These are phyloP conservation scores for Melanerpes formicivorus DNA, from an alignment of 2,113 vertebrate genomes.

Conservation along the genomic window DNA sequence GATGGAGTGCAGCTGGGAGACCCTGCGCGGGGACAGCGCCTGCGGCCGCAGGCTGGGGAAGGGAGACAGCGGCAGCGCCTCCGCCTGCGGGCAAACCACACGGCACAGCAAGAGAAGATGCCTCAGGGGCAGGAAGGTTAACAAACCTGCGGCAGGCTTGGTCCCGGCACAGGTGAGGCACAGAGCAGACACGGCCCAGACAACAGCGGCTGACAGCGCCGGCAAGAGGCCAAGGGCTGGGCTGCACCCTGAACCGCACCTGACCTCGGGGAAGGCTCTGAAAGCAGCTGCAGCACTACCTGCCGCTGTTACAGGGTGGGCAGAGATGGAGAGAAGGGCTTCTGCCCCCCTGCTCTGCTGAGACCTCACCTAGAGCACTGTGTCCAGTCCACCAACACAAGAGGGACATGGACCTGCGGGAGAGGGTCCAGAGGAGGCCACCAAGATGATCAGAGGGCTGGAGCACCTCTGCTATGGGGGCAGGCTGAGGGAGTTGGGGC, in stretches of 20 bases:
- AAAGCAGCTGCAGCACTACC: neutral
- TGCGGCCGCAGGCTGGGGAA: constrained; percentile 89
- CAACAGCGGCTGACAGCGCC: accelerated
- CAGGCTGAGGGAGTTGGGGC: too few species aligned
- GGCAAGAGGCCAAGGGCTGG: neutral
- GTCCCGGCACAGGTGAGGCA: neutral
- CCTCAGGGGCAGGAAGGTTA: neutral
- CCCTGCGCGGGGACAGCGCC: constrained; percentile 87
- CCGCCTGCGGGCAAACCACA: constrained; percentile 73
- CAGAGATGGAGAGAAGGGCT: too few species aligned
- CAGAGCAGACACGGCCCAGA: neutral
- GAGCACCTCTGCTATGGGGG: too few species aligned
- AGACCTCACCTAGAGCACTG: too few species aligned
- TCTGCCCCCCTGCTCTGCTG: too few species aligned
- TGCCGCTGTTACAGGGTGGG: too few species aligned
- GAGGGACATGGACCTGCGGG: too few species aligned
- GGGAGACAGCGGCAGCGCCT: constrained; percentile 89
- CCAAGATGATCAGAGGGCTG: too few species aligned
- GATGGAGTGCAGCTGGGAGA: constrained; percentile 91
- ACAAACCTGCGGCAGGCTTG: neutral
- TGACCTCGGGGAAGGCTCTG: neutral
- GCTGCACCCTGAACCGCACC: neutral
- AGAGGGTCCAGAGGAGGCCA: too few species aligned
- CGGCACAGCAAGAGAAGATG: too few species aligned
- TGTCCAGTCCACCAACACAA: too few species aligned